Base-by-base conservation (phyloP, 2,888 invertebrate species). In the Nemurella pictetii region DNA sequence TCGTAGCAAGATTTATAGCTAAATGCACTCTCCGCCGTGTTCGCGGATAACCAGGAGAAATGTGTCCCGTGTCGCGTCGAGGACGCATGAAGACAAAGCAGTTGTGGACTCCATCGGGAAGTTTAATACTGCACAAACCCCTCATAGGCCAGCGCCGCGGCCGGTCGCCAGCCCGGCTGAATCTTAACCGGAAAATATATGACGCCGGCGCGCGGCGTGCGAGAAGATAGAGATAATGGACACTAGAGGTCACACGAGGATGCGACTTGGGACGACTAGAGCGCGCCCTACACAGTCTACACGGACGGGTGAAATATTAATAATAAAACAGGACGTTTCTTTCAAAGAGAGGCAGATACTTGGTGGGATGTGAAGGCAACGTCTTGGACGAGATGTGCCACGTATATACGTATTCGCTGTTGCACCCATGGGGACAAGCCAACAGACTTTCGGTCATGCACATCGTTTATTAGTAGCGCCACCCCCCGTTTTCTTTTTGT, bases 31-130 rank as follows among this genome's bases (percentile, higher is more conserved):
- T 85, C 35, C 84, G 75, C 28, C 82, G 28, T 72, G 84, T 82
- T 85, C 35, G 78, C 36, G 82, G 74, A 83, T 86, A 86, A 86
- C 55, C 85, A 86, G 85, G 84, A 86, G 86, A 85, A 84, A 86
- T 86, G 86, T 80, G 77, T 86, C 86, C 85, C 85, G 29, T 80
- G 75, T 35, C 84, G 81, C 26, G 26, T 29, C 0, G 78, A 3
- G 55, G 55, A 55, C 27, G 26, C 25, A 28, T 32, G 36, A 82
- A 82, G 82, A 82, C 82, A 82, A 82, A 82, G 82, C 28, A 28
- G 72, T 72, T 55, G 72, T n/a, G 32, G 20, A 75, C 75, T 75
- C 75, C 28, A 75, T 75, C 26, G 75, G 80, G 25, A 26, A 32
- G 80, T 32, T 35, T 35, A 25, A 35, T 81, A 81, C 35, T 35